Evolutionary conservation across 2,797 vertebrate genomes (phyloP).

Genomic region (Chelon auratus): DNA sequence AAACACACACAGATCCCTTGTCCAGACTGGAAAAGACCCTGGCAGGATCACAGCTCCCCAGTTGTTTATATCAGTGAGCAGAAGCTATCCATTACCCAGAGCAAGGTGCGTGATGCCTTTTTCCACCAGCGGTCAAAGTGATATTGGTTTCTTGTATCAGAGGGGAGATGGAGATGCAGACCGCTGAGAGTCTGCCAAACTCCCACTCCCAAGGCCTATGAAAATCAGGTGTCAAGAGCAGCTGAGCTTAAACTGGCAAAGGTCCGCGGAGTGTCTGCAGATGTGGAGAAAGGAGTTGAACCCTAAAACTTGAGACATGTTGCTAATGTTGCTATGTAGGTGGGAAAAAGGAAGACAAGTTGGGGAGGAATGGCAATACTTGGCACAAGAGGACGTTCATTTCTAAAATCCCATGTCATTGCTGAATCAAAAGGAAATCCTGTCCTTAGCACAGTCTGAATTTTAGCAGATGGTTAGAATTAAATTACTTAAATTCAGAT

Average conservation of each 20-base stretch:
- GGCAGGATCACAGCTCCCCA: constrained; percentile 76
- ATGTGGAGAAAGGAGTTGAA: constrained; percentile 17
- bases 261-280: constrained; percentile 27
- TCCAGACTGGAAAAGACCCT: constrained; percentile 64
- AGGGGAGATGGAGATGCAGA: constrained; percentile 50
- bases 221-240: constrained; percentile 64
- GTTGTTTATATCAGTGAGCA: constrained; percentile 75
- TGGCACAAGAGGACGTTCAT: constrained; percentile 2
- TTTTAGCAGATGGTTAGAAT: background rate
- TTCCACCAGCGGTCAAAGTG: constrained; percentile 69
- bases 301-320: background rate
- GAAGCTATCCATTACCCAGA: constrained; percentile 76
- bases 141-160: constrained; percentile 77
- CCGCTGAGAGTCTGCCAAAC: constrained; percentile 57
- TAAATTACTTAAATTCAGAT: background rate
- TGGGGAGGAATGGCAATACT: constrained; percentile 11
- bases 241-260: constrained; percentile 50
- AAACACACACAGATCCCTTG: constrained; percentile 71
- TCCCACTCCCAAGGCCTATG: constrained; percentile 54
- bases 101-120: constrained; percentile 75
- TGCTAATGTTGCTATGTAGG: constrained; percentile 13
- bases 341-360: constrained; percentile 7
- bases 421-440: background rate
- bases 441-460: background rate
- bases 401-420: background rate